phyloP scores from a whole-genome alignment of 2,797 vertebrate genomes.

The Hippocampus kuda region DNA sequence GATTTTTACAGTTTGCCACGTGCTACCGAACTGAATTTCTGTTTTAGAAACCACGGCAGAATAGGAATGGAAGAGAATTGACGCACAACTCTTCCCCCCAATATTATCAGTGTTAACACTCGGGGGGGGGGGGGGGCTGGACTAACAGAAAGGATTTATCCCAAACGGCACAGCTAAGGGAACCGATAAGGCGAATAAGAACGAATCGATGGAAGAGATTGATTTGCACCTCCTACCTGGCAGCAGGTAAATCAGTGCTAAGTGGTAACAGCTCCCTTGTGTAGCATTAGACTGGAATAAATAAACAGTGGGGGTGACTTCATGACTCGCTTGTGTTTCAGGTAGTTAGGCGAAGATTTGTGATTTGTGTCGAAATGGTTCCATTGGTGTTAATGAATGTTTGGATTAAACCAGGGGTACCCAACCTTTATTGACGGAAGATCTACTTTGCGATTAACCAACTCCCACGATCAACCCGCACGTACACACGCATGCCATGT shows the following conservation, averaged over 20 bases:
- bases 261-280: not conserved
- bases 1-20: not conserved
- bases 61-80: not conserved
- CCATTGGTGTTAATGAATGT: too few species aligned
- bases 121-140: not conserved
- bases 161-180: constrained; percentile 4
- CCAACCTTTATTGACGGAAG: too few species aligned
- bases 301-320: not conserved
- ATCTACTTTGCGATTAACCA: too few species aligned
- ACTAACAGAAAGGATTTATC: not conserved
- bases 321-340: not conserved
- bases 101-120: not conserved
- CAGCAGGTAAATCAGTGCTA: constrained; percentile 1
- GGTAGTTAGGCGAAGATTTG: not conserved
- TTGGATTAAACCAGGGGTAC: too few species aligned
- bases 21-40: not conserved
- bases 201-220: not conserved
- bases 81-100: too few species aligned
- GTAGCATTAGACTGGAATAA: not conserved
- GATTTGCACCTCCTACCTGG: not conserved
- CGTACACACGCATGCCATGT: too few species aligned
- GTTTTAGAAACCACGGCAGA: not conserved
- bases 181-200: not conserved
- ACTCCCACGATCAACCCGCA: too few species aligned
- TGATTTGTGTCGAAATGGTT: not conserved